Evolutionary conservation across 2,797 vertebrate genomes (phyloP).

Genomic region (Enteromius argenteus): DNA sequence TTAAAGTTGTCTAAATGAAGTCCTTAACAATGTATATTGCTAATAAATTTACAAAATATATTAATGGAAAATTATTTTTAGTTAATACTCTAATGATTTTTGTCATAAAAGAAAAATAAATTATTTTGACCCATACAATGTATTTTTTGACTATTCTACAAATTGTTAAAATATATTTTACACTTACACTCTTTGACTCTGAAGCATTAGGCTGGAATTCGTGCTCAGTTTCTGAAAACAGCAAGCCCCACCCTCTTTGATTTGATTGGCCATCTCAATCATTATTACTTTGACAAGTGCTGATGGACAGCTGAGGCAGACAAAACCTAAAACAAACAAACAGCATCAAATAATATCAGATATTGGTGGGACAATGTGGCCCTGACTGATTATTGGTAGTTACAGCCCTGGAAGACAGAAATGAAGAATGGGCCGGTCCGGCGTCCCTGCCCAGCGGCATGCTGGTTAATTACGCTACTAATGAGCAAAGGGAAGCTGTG

Average conservation of each 20-base stretch:
- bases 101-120: no score
- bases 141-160: background rate
- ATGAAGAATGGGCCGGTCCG: background rate
- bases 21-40: no score
- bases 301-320: background rate
- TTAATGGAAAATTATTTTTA: no score
- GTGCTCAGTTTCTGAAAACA: background rate
- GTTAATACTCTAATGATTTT: no score
- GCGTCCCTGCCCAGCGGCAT: background rate
- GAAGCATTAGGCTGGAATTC: background rate
- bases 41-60: no score
- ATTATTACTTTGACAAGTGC: background rate
- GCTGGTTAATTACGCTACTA: conserved; percentile 51
- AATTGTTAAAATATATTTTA: background rate
- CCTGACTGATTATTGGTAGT: background rate
- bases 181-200: background rate
- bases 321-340: background rate
- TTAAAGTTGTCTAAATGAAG: no score
- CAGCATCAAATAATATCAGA: background rate
- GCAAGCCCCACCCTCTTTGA: background rate
- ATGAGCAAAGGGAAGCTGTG: conserved; percentile 50
- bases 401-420: background rate
- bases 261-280: background rate
- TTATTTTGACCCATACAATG: no score
- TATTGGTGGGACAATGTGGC: background rate